Base-by-base conservation (phyloP, 1,140 invertebrate species). In the Nymphalis io region DNA sequence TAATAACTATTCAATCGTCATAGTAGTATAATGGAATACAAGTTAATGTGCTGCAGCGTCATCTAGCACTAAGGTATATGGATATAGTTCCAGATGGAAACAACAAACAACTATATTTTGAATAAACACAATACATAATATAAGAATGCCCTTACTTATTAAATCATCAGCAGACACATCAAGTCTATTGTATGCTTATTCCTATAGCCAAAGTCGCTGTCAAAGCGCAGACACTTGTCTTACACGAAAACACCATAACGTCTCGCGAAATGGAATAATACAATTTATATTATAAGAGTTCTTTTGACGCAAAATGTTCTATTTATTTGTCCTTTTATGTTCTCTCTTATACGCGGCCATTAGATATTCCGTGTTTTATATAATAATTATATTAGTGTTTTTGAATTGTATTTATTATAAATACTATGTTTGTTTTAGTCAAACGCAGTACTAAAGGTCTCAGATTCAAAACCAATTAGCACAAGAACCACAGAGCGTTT, bases 241-340 rank as follows among this genome's bases (percentile, higher is more conserved):
- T 53, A 60, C 68, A 72, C 67, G 72, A 68, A 74, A 74, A 79
- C 72, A 73, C 64, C 69, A 75, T 73, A 69, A 63, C 64, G 64
- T 74, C 66, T 68, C 72, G 58, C 63, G 70, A 72, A 81, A 87
- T 80, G 73, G 76, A 81, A 84, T 83, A 84, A 84, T 76, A 84
- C 76, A 84, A 87, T 85, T 84, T 81, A 81, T 84, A 79, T 79
- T 80, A 80, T 79, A 84, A 77, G 84, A 83, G 80, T 87, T 87
- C 82, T 85, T 84, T 85, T 84, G 83, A 84, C 81, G 84, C 75
- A 75, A 76, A 85, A 85, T 83, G 83, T 87, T 82, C 78, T 81
- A 73, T 68, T 80, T 84, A 79, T 85, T 84, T 80, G 83, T 78
- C 76, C 64, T 72, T 80, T 80, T 83, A 72, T 79, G 68, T 74